phyloP scores from a whole-genome alignment of 2,888 invertebrate species.

The Drosophila flavopinicola region DNA sequence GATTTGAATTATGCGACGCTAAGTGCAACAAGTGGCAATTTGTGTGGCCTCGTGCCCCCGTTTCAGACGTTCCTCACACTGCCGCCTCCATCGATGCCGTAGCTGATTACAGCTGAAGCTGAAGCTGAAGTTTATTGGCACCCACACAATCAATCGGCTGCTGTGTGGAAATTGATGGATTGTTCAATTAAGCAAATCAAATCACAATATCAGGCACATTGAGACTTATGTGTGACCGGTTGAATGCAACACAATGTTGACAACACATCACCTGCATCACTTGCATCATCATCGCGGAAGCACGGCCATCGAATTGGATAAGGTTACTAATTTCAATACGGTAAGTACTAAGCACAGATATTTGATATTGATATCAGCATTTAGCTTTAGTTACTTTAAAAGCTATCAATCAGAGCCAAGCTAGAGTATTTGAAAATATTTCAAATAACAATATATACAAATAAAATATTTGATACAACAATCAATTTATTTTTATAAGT shows the following conservation, averaged over 20 bases:
- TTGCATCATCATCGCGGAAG: slow-evolving; percentile 84
- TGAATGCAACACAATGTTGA: slow-evolving; percentile 81
- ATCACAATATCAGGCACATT: slow-evolving; percentile 26
- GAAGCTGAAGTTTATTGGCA: slow-evolving; percentile 7
- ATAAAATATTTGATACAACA: too few species aligned
- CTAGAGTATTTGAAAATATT: not conserved
- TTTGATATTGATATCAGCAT: not conserved
- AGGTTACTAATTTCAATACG: slow-evolving; percentile 84
- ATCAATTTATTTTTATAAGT: too few species aligned
- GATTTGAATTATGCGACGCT: slow-evolving; percentile 60
- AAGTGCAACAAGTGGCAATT: slow-evolving; percentile 66
- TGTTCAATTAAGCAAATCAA: slow-evolving; percentile 49
- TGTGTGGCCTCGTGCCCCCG: slow-evolving; percentile 4
- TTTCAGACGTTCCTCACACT: not conserved
- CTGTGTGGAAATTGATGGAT: slow-evolving; percentile 56
- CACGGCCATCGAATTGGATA: slow-evolving; percentile 83
- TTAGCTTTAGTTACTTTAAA: not conserved
- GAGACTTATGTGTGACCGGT: slow-evolving; percentile 52
- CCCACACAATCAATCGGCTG: slow-evolving; percentile 15
- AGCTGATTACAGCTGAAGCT: slow-evolving; percentile 17
- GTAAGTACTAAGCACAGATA: slow-evolving; percentile 65
- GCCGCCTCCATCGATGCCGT: slow-evolving; percentile 10
- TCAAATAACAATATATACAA: not conserved
- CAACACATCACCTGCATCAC: slow-evolving; percentile 84
- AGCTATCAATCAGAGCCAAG: not conserved